Evolutionary conservation across 2,797 vertebrate genomes (phyloP), one percentile per base, ranked within the genome.

Genomic region (Crenichthys baileyi): DNA sequence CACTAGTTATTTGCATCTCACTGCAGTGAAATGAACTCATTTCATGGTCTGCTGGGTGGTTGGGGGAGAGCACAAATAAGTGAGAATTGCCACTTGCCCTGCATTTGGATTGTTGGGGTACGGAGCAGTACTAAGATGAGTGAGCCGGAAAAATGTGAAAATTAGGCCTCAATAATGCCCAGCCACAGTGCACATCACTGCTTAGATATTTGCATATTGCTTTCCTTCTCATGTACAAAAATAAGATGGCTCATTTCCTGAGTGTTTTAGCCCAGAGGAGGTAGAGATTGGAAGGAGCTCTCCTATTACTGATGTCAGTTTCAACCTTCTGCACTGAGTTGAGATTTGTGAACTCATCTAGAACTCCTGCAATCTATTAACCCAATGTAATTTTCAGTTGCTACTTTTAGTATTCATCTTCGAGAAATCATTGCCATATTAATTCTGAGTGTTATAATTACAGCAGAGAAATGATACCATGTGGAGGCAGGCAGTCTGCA

Each of bases 11-110:
- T 93, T 94, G 91, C 90, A 91, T 94, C 84, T 83, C 81, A 46
- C 85, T 87, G 63, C 74, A 81, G 84, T 79, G 83, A 95, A 95
- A 96, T 95, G 88, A 95, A 87, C 92, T 95, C 84, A 95, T 96
- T 95, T 96, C 94, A 95, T 90, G 95, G 92, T 94, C 93, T 51
- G 63, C 87, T 84, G 93, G 90, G 71, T 79, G 88, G 88, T 90
- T 89, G 71, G 68, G 84, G 88, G 80, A 5, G 63, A 65, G 63
- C 63, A 65, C 63, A 65, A 65, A 65, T 65, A 65, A 91, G 91
- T 84, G 89, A 79, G 83, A 92, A 93, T 92, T 92, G 93, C 85
- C 88, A 91, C 87, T 95, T 85, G 84, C 83, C 90, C 71, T 7
- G 65, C 58, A 63, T 78, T 85, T 80, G 83, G 86, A 88, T 80